Percentiles rank a stretch among this genome's conserved stretches.
phyloP scores from a whole-genome alignment of 2,888 invertebrate genomes.

The Plemyria rubiginata region DNA sequence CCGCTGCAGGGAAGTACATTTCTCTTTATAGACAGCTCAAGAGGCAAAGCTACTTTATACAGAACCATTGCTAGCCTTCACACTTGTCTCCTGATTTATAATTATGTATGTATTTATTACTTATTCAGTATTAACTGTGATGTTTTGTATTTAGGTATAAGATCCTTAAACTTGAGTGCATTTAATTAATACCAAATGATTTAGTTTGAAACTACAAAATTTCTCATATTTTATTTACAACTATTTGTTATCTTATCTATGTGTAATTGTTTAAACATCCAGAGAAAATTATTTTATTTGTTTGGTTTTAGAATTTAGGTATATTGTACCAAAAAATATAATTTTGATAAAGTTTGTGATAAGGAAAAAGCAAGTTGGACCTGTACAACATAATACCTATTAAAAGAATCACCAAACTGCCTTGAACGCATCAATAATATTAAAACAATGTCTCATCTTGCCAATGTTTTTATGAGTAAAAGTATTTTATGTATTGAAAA shows the following conservation, averaged over 20 bases:
- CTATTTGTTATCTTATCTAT: slow-evolving; percentile 1
- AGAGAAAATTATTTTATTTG: slow-evolving; percentile 6
- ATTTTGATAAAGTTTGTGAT: not conserved
- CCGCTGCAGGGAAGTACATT: slow-evolving; percentile 93
- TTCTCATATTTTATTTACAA: slow-evolving; percentile 31
- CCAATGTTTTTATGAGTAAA: not conserved
- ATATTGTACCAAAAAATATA: slow-evolving; percentile 20
- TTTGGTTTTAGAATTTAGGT: slow-evolving; percentile 18
- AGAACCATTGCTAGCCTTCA: slow-evolving; percentile 71
- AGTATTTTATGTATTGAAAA: not conserved
- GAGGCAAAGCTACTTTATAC: slow-evolving; percentile 77
- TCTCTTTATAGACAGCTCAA: slow-evolving; percentile 90
- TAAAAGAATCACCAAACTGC: slow-evolving; percentile 48
- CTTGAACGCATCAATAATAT: slow-evolving; percentile 45
- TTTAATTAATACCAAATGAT: slow-evolving; percentile 79
- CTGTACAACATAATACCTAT: not conserved
- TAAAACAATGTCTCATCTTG: slow-evolving; percentile 2
- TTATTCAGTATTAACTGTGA: slow-evolving; percentile 83
- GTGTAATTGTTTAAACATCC: slow-evolving; percentile 21
- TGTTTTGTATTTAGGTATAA: slow-evolving; percentile 74
- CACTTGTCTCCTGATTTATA: slow-evolving; percentile 43
- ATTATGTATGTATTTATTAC: slow-evolving; percentile 65
- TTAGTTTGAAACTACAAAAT: slow-evolving; percentile 54
- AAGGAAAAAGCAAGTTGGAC: slow-evolving; percentile 5
- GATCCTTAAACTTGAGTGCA: slow-evolving; percentile 72